These are phyloP conservation scores for Chitala chitala DNA, from an alignment of 2,113 vertebrate species.

Conservation along the genomic window DNA sequence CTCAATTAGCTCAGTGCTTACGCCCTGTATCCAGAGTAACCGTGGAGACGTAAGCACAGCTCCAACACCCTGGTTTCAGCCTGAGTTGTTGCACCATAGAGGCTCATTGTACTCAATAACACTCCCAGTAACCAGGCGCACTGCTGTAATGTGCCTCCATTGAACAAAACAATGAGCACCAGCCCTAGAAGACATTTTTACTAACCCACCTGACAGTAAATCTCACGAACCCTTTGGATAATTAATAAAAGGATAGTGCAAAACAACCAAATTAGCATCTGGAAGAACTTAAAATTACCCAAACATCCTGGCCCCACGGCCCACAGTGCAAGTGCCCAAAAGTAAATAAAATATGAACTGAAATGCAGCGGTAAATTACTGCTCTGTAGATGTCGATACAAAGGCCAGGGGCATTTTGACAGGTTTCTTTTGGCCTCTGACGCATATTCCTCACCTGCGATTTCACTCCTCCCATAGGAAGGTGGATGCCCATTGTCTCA, in stretches of 20 bases:
- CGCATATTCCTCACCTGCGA: background rate
- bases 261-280: background rate
- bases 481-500: background rate
- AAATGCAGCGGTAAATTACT: too few relatives aligned
- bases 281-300: background rate
- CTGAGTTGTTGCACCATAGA: background rate
- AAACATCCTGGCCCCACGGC: background rate
- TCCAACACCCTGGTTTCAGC: background rate
- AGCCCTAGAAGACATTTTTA: background rate
- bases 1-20: slow-evolving; percentile 8
- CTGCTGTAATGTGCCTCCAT: background rate
- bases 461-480: background rate
- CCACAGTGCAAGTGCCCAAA: background rate
- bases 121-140: background rate
- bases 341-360: background rate
- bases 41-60: background rate
- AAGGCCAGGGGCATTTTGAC: background rate
- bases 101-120: background rate
- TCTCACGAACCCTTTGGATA: background rate
- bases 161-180: too few relatives aligned
- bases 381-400: background rate
- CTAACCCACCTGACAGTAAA: background rate
- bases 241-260: background rate
- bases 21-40: background rate
- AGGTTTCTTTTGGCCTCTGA: background rate